Evolutionary conservation across 2,888 invertebrate species (phyloP), one percentile per base, ranked within the genome.

Genomic region (Abscondita cerata): DNA sequence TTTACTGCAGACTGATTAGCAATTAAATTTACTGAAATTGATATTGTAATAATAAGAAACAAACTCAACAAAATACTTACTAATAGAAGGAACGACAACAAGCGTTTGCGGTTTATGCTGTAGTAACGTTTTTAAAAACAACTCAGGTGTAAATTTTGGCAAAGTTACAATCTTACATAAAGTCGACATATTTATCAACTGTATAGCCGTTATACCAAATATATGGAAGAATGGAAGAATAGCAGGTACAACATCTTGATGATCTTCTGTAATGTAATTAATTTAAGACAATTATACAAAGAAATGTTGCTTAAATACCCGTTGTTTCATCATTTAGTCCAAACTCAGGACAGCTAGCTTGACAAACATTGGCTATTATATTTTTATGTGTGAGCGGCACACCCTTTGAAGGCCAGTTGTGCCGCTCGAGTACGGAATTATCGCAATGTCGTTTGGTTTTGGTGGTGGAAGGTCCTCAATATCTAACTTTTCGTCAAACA

Each of bases 341-440:
- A 2, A 59, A 40, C 9, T 18, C 19, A 1, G 52, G 59, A 8
- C 40, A 52, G 36, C 44, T 56, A 1, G 38, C 16, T 55, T 64
- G 63, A 11, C 1, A 9, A 13, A 64, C 2, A 69, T 88, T 87
- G 0, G 85, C 77, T 19, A 86, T 69, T 1, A 88, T 66, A 77
- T 86, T 87, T 34, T 73, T 79, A 75, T 90, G 87, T 0, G 87
- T 85, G 0, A 91, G 81, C 70, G 86, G 83, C 0, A 92, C 91
- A 1, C 91, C 91, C 81, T 92, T 92, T 0, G 92, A 89, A 90
- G 65, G 0, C 95, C 95, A 0, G 94, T 95, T 0, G 95, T 95
- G 0, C 92, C 92, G 76, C 93, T 93, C 1, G 93, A 94, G 78
- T 91, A 95, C 0, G 93, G 93, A 72, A 95, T 80, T 31, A 91